Conservation (phyloP, 2,888 invertebrate genomes). For the Tanypteryx hageni region DNA sequence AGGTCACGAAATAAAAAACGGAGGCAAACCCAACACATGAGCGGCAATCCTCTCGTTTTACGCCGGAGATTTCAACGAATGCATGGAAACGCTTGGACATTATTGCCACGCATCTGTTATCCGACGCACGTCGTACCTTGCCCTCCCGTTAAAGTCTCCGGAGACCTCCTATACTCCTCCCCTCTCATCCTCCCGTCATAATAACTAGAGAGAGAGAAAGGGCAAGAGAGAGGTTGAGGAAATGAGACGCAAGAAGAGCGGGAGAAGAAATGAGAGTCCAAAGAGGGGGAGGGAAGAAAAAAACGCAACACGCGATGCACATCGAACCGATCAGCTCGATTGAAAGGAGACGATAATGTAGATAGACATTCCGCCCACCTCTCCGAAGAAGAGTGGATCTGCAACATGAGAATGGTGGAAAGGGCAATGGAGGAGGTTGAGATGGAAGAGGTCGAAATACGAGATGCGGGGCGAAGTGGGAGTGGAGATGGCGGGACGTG, state of each 20-base stretch:
- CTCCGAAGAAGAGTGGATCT: background rate
- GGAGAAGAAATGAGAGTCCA: background rate
- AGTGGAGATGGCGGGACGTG: background rate
- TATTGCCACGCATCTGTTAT: background rate
- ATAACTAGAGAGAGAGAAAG: no score
- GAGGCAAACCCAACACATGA: background rate
- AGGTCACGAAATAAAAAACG: background rate
- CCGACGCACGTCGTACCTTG: background rate
- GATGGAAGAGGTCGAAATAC: background rate
- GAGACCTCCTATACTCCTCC: background rate
- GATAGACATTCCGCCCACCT: background rate
- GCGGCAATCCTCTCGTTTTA: background rate
- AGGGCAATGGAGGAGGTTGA: background rate
- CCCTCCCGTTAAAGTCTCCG: background rate
- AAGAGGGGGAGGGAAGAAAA: background rate
- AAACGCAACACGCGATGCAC: background rate
- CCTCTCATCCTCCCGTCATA: background rate
- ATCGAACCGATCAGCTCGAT: background rate
- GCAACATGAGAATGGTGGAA: background rate
- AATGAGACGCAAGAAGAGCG: background rate
- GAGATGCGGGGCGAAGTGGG: background rate
- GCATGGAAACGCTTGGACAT: background rate
- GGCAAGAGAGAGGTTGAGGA: no score
- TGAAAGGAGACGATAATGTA: background rate
- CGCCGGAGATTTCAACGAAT: constrained; percentile 3